These are phyloP conservation scores for Pyrocoelia pectoralis DNA, from an alignment of 2,888 invertebrate species.

Conservation along the genomic window DNA sequence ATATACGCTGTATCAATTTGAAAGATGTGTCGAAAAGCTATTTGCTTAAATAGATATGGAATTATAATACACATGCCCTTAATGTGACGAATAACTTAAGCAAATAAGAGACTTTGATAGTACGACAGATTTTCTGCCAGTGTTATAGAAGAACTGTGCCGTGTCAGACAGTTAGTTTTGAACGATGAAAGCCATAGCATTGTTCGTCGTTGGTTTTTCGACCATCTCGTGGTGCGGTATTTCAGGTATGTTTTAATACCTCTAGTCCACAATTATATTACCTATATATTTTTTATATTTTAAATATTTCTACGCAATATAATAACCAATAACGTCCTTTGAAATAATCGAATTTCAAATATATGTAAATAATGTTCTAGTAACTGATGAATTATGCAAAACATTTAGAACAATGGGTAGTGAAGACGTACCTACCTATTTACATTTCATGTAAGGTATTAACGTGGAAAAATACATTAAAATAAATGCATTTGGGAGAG, in stretches of 20 bases:
- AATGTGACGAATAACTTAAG: slow-evolving; percentile 41
- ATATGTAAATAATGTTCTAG: slow-evolving; percentile 42
- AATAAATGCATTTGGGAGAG: slow-evolving; percentile 17
- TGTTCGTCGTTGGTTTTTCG: slow-evolving; percentile 17
- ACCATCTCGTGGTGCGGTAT: slow-evolving; percentile 9
- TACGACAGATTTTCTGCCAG: slow-evolving; percentile 41
- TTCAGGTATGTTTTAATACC: slow-evolving; percentile 22
- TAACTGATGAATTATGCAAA: slow-evolving; percentile 39
- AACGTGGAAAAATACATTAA: slow-evolving; percentile 15
- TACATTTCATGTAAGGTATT: slow-evolving; percentile 20
- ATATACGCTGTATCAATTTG: slow-evolving; percentile 1
- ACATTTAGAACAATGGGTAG: slow-evolving; percentile 26
- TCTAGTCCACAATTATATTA: slow-evolving; percentile 1
- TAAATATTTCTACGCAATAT: slow-evolving; percentile 28
- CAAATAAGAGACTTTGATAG: slow-evolving; percentile 45
- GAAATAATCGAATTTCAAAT: slow-evolving; percentile 46
- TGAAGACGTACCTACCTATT: slow-evolving; percentile 15
- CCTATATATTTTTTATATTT: not conserved
- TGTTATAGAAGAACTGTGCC: slow-evolving; percentile 43
- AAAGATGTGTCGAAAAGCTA: slow-evolving; percentile 20
- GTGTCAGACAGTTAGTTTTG: slow-evolving; percentile 23
- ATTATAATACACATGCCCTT: slow-evolving; percentile 42
- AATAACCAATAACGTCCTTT: slow-evolving; percentile 41
- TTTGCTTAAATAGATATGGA: slow-evolving; percentile 44
- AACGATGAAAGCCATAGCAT: slow-evolving; percentile 31